These are phyloP conservation scores for Sapayoa aenigma DNA, from an alignment of 2,113 vertebrate genomes.

Conservation along the genomic window DNA sequence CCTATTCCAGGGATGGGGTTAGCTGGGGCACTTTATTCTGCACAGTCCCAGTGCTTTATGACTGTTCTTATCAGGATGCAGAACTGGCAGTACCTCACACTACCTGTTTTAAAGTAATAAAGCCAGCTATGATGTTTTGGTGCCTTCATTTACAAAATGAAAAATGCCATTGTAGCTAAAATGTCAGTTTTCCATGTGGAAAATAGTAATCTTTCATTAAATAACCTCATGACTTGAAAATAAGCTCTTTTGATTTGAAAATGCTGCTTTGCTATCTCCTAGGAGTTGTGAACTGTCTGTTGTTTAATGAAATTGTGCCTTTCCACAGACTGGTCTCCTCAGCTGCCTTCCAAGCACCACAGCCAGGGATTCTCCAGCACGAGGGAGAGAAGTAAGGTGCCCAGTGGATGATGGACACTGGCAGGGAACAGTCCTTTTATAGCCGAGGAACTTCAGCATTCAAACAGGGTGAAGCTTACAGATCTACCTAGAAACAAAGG, in stretches of 20 bases:
- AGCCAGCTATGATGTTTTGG: background rate
- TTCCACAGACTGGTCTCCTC: background rate
- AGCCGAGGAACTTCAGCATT: background rate
- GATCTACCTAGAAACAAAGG: background rate
- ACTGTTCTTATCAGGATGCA: background rate
- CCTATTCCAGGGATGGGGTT: background rate
- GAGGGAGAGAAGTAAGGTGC: background rate
- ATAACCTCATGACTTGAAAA: background rate
- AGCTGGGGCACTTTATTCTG: background rate
- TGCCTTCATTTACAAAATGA: background rate
- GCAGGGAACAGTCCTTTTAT: background rate
- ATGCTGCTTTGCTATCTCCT: background rate
- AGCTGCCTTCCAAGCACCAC: background rate
- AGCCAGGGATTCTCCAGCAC: background rate
- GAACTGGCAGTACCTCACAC: background rate
- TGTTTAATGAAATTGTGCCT: accelerated
- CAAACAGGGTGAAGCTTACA: background rate
- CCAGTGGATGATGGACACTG: accelerated
- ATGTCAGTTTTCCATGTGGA: background rate
- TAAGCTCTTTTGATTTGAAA: background rate
- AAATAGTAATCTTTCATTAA: background rate
- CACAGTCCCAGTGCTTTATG: background rate
- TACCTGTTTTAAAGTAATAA: background rate
- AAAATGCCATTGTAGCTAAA: background rate
- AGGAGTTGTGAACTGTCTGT: background rate